Evolutionary conservation across 2,113 vertebrate species (phyloP).

Genomic region (Micromys minutus): DNA sequence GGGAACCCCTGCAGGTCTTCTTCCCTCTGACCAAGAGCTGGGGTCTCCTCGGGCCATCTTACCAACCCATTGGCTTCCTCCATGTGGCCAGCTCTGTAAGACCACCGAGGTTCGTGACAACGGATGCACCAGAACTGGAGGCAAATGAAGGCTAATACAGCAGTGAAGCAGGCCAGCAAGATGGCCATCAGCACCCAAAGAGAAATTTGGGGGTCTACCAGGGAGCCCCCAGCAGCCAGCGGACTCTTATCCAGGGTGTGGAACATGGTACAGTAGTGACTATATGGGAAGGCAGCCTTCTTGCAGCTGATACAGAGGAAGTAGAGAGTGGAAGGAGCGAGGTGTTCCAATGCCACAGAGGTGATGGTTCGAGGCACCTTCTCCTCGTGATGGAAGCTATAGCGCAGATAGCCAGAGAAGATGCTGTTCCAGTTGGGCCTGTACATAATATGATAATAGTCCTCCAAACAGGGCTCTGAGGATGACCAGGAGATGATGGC

Average conservation of each 20-base stretch:
- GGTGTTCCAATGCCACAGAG: slow-evolving; percentile 81
- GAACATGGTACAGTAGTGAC: slow-evolving; percentile 86
- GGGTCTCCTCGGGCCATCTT: slow-evolving; percentile 66
- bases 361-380: slow-evolving; percentile 83
- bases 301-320: slow-evolving; percentile 86
- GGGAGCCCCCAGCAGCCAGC: slow-evolving; percentile 63
- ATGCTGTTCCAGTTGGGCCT: slow-evolving; percentile 86
- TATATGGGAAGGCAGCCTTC: slow-evolving; percentile 81
- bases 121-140: slow-evolving; percentile 85
- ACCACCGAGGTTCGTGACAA: slow-evolving; percentile 74
- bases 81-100: slow-evolving; percentile 47
- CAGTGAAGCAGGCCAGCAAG: slow-evolving; percentile 82
- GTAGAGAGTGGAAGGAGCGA: slow-evolving; percentile 84
- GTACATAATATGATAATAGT: slow-evolving; percentile 86
- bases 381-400: slow-evolving; percentile 85
- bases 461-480: slow-evolving; percentile 83
- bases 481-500: slow-evolving; percentile 84
- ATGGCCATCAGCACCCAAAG: slow-evolving; percentile 86
- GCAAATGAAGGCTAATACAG: slow-evolving; percentile 83
- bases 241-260: slow-evolving; percentile 83
- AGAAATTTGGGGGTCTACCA: slow-evolving; percentile 81
- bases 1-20: slow-evolving; percentile 83
- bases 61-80: slow-evolving; percentile 75
- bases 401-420: slow-evolving; percentile 82
- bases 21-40: slow-evolving; percentile 66